Conservation (phyloP, 2,888 invertebrate genomes). For the Drosophila peninsularis region DNA sequence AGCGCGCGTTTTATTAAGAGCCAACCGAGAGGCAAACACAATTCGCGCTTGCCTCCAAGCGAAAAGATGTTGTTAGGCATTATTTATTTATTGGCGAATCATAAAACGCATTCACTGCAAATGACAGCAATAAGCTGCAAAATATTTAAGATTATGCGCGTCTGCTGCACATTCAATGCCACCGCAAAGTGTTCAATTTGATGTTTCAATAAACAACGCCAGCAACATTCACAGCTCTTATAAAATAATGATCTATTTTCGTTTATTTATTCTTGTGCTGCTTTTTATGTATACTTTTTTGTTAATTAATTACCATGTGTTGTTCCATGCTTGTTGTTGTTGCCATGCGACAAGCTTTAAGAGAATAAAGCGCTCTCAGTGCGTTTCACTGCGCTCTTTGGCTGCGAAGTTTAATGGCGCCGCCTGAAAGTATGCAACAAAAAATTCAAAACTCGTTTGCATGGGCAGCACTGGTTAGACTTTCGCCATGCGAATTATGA, state of each 20-base stretch:
- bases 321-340: slow-evolving; percentile 6
- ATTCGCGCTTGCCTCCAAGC: slow-evolving; percentile 9
- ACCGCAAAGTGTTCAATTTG: slow-evolving; percentile 65
- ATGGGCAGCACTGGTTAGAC: slow-evolving; percentile 44
- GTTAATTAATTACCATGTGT: slow-evolving; percentile 27
- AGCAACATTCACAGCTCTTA: slow-evolving; percentile 48
- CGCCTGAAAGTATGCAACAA: slow-evolving; percentile 54
- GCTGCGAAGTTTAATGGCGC: slow-evolving; percentile 20
- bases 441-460: slow-evolving; percentile 12
- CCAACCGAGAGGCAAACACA: slow-evolving; percentile 5
- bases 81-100: slow-evolving; percentile 36
- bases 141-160: slow-evolving; percentile 3
- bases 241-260: slow-evolving; percentile 56
- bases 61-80: slow-evolving; percentile 26
- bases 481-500: slow-evolving; percentile 4
- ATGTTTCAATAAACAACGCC: slow-evolving; percentile 66
- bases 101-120: slow-evolving; percentile 26
- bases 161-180: slow-evolving; percentile 28
- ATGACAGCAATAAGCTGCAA: slow-evolving; percentile 2
- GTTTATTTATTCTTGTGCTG: slow-evolving; percentile 16
- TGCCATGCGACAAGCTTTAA: slow-evolving; percentile 12
- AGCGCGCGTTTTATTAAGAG: slow-evolving; percentile 27
- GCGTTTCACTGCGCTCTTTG: slow-evolving; percentile 8
- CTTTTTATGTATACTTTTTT: slow-evolving; percentile 10
- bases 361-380: slow-evolving; percentile 20